Evolutionary conservation across 2,113 vertebrate species (phyloP).

Genomic region (Euleptes europaea): DNA sequence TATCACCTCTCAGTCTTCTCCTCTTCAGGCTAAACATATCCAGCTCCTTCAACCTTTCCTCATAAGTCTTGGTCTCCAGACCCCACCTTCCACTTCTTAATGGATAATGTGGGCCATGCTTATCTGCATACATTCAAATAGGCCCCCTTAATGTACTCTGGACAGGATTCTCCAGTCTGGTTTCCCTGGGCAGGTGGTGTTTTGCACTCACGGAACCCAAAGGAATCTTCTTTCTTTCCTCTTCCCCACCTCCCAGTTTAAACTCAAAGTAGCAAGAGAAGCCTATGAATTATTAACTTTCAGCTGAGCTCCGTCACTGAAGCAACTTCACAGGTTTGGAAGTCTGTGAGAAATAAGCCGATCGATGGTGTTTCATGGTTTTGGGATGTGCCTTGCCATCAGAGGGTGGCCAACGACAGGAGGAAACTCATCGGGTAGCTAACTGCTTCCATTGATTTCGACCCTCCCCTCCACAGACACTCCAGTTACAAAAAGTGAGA

Average conservation of each 20-base stretch:
- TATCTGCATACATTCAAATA: background rate
- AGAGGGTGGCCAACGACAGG: background rate
- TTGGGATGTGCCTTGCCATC: background rate
- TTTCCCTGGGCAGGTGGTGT: too few relatives aligned
- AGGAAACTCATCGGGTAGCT: background rate
- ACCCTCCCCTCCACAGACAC: too few relatives aligned
- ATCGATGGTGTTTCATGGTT: background rate
- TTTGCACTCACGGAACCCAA: too few relatives aligned
- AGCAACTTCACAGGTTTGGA: background rate
- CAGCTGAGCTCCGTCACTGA: background rate
- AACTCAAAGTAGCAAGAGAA: background rate
- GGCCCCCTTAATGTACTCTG: background rate
- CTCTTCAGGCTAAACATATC: too few relatives aligned
- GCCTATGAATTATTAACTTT: background rate
- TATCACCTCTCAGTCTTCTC: too few relatives aligned
- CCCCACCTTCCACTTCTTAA: too few relatives aligned
- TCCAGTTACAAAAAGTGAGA: background rate
- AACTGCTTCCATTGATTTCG: background rate
- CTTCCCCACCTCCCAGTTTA: background rate
- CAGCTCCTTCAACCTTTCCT: too few relatives aligned
- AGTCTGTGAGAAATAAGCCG: background rate
- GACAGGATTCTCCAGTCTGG: too few relatives aligned
- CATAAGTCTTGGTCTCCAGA: too few relatives aligned
- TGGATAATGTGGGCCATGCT: too few relatives aligned
- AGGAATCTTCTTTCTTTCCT: background rate